phyloP scores from a whole-genome alignment of 1,140 invertebrate species.

The Helicoverpa armigera region DNA sequence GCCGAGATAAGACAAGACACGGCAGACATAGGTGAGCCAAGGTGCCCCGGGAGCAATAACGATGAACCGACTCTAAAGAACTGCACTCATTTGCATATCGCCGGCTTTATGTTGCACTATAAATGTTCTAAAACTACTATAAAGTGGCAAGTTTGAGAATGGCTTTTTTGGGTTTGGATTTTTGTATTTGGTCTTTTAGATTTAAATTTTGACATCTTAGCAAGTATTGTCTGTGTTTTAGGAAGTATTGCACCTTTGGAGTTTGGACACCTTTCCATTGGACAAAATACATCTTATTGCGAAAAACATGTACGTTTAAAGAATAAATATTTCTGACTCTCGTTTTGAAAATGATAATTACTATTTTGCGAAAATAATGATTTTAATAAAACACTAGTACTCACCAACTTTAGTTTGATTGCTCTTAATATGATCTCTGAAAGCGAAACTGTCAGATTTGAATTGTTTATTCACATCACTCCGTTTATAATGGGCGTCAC shows the following conservation, averaged over 20 bases:
- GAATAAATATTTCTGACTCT: no score
- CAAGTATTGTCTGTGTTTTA: neutral
- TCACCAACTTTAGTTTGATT: neutral
- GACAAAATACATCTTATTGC: no score
- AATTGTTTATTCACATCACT: constrained; percentile 23
- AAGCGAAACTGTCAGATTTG: constrained; percentile 1
- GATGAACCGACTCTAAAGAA: constrained; percentile 49
- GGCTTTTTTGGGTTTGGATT: neutral
- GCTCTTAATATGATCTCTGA: neutral
- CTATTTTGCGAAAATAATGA: no score
- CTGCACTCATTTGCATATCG: constrained; percentile 52
- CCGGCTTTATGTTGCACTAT: constrained; percentile 30
- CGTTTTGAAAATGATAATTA: no score
- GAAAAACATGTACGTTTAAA: no score
- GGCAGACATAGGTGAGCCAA: constrained; percentile 37
- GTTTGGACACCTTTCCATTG: no score
- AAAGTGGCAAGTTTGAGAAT: neutral
- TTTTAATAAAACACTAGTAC: no score
- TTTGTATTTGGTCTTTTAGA: neutral
- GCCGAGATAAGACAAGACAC: constrained; percentile 45
- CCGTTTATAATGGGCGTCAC: neutral
- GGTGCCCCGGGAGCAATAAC: constrained; percentile 49
- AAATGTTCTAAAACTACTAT: constrained; percentile 26
- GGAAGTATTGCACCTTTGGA: no score
- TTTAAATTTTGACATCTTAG: neutral